Base-by-base conservation (phyloP, 2,113 vertebrate genomes). In the Chaetops frenatus region DNA sequence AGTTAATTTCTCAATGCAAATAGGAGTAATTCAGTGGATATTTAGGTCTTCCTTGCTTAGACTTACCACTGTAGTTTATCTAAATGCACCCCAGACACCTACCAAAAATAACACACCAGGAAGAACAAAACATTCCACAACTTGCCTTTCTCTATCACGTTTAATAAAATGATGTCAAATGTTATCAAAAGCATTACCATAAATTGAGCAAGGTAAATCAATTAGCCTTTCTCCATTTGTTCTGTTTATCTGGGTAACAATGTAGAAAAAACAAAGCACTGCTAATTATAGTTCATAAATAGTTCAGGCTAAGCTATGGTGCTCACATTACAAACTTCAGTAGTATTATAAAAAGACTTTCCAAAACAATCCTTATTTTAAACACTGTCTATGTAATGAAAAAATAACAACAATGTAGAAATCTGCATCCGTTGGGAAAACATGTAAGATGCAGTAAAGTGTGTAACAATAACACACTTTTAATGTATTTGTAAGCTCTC, bases 241-340 rank as follows among this genome's bases (percentile, higher is more conserved):
- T 86, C 97, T 81, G 53, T 96, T 89, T 92, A 92, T 95, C 96
- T 96, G 86, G 90, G 94, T 96, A 96, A 95, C 81, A 96, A 91
- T 29, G 74, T 86, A 69, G 96, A 56, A 71, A 70, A 65, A 29
- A 56, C 27, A 78, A 95, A 90, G 66, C 76, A 57, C 25, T 31
- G 45, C 85, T 97, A 98, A 98, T 98, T n/a, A n/a, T n/a, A n/a
- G n/a, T n/a, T n/a, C 98, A 98, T 95, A 98, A 97, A 97, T 97
- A 97, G 98, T 96, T 98, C 96, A 97, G 96, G 94, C 91, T 96
- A 92, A 72, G 88, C 97, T 97, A 89, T 66, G 93, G 82, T 84
- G 96, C 97, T 98, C 84, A 81, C 19, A 25, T 98, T 97, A 97
- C 97, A 96, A 98, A 98, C 90, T 97, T 86, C 50, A 72, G 81